Evolutionary conservation across 37 sponge, comb jelly and placozoan genomes (phyloP), one percentile per base, ranked within the genome.

Genomic region (Ianthella basta): DNA sequence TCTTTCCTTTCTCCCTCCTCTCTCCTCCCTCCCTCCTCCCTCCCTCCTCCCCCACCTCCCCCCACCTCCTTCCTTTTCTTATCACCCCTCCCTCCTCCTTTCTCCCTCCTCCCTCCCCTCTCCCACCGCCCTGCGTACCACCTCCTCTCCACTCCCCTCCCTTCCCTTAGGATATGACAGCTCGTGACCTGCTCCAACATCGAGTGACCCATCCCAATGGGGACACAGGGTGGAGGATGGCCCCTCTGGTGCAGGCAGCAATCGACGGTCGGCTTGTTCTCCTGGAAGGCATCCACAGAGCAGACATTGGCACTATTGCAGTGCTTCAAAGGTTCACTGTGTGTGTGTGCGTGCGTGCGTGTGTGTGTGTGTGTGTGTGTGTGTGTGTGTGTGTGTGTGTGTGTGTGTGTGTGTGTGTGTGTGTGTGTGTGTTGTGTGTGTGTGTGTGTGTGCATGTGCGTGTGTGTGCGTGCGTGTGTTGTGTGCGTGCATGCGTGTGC

Each of bases 181-280:
- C 97, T 57, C 79, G 97, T 64, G 97, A 97, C 65, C 88, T 97
- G 29, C 89, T 94, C 0, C 97, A 97, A 61, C 92, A 94, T 61
- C 81, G 97, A 21, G 60, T 80, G 25, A 97, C 97, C 0, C 70
- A 55, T 35, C 57, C 84, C 66, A 94, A 88, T 69, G 97, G 97
- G 23, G 92, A 97, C 83, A 97, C 97, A 0, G 50, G 84, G 0
- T 97, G 97, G 97, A 84, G 82, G 56, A 35, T 80, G 41, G 50
- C 92, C 29, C 95, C 97, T 0, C 85, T 97, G 60, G 85, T 97
- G 13, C 41, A 56, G 23, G 97, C 95, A 30, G 97, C 95, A 15
- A 72, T 85, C 36, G 34, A 83, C 15, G 97, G 97, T 12, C 59
- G 72, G 36, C 64, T 94, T 59, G 92, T 89, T 21, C 87, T 97